phyloP scores from a whole-genome alignment of 1,140 invertebrate species.

The Drosophila suzukii region DNA sequence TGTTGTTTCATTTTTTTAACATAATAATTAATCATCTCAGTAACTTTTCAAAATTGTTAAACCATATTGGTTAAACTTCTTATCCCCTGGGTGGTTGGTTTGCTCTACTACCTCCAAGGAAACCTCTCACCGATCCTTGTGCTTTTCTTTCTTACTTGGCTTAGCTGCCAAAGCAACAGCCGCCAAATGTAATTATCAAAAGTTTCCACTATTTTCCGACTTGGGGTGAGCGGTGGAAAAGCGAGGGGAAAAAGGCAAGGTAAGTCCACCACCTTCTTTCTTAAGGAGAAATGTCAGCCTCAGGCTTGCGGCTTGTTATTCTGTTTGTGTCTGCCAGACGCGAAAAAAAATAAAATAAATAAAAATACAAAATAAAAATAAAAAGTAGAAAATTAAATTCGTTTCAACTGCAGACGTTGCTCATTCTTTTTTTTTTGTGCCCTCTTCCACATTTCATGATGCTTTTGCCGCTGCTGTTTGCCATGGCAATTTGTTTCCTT shows the following conservation, averaged over 20 bases:
- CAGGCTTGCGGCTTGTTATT: constrained; percentile 60
- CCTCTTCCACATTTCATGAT: constrained; percentile 19
- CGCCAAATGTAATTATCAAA: constrained; percentile 80
- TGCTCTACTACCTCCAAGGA: background rate
- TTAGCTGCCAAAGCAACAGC: constrained; percentile 63
- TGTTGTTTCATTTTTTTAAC: too few species aligned
- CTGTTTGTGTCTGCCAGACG: constrained; percentile 59
- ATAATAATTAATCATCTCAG: background rate
- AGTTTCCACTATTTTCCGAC: constrained; percentile 72
- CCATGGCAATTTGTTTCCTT: constrained; percentile 43
- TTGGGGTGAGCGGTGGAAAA: constrained; percentile 19
- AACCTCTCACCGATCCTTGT: background rate
- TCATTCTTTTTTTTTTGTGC: constrained; percentile 49
- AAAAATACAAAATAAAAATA: constrained; percentile 56
- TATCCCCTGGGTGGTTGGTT: constrained; percentile 4
- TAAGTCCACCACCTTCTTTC: constrained; percentile 16
- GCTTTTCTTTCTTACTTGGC: constrained; percentile 24
- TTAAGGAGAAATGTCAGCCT: constrained; percentile 56
- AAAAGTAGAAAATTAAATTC: constrained; percentile 80
- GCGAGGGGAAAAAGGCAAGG: constrained; percentile 20
- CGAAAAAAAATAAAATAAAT: constrained; percentile 34
- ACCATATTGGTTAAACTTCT: constrained; percentile 19
- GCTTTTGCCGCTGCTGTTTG: constrained; percentile 19
- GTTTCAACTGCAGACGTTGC: constrained; percentile 75
- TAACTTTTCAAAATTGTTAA: background rate